Conservation (phyloP, 1,140 invertebrate species). For the Neotoxoptera formosana region DNA sequence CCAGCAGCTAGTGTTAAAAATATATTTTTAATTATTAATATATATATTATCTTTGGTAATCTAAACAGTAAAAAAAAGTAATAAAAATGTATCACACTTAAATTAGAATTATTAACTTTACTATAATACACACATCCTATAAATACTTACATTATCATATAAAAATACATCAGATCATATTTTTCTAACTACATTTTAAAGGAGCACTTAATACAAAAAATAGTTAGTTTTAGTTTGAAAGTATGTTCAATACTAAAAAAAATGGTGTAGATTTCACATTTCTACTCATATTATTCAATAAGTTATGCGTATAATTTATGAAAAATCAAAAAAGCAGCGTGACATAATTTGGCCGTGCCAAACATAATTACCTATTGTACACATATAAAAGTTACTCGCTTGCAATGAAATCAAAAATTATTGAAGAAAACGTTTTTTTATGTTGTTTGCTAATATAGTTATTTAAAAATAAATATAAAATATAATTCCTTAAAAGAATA, state of each 20-base stretch:
- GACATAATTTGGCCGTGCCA: not conserved
- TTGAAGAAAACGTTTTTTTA: not conserved
- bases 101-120: not conserved
- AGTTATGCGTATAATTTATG: not conserved
- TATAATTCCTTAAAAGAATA: not conserved
- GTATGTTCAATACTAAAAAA: not conserved
- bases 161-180: slow-evolving; percentile 30
- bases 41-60: slow-evolving; percentile 40
- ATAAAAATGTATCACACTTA: slow-evolving; percentile 38
- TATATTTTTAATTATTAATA: slow-evolving; percentile 28
- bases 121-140: slow-evolving; percentile 21
- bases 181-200: not conserved
- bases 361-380: not conserved
- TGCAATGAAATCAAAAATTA: not conserved
- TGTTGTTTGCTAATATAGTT: not conserved
- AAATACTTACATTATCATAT: not conserved
- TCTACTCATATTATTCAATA: not conserved
- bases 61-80: slow-evolving; percentile 23
- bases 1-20: not conserved
- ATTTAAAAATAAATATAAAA: not conserved
- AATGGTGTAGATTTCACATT: not conserved
- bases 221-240: not conserved
- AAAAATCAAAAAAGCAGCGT: not conserved
- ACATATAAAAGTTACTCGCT: not conserved
- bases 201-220: not conserved